phyloP scores from a whole-genome alignment of 2,888 invertebrate species.

The Megaustenia siamemsis region DNA sequence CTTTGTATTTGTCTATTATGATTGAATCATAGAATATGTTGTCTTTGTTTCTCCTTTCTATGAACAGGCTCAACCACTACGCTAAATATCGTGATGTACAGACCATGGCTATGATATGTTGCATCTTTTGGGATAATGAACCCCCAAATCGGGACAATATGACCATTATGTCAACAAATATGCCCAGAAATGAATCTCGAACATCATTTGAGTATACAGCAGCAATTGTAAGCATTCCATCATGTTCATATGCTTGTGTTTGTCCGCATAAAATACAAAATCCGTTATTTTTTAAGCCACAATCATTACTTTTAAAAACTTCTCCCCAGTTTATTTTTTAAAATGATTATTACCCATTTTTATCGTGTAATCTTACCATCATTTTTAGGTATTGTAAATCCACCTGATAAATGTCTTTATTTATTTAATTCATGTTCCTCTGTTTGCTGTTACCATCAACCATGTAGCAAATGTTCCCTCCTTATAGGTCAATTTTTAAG shows the following conservation, averaged over 20 bases:
- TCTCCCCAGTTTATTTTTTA: no score
- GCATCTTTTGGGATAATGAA: constrained; percentile 86
- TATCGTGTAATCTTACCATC: no score
- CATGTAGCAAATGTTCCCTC: no score
- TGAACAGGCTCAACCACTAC: constrained; percentile 80
- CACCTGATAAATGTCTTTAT: no score
- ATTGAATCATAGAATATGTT: no score
- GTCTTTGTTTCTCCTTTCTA: no score
- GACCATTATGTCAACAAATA: constrained; percentile 61
- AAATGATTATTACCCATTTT: no score
- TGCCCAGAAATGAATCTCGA: constrained; percentile 55
- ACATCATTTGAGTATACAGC: constrained; percentile 68
- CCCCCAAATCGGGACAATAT: constrained; percentile 59
- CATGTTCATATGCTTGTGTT: not conserved
- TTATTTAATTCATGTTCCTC: no score
- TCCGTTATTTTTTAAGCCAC: not conserved
- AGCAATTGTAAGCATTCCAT: constrained; percentile 68
- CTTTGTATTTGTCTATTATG: no score
- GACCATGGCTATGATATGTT: constrained; percentile 95
- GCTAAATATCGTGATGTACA: constrained; percentile 88
- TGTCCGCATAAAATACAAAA: not conserved
- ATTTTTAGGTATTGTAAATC: no score
- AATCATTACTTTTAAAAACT: not conserved
- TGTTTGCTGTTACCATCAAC: no score
- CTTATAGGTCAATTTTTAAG: no score